Evolutionary conservation across 2,113 vertebrate species (phyloP), one percentile per base, ranked within the genome.

Genomic region (Lophochroa leadbeateri): DNA sequence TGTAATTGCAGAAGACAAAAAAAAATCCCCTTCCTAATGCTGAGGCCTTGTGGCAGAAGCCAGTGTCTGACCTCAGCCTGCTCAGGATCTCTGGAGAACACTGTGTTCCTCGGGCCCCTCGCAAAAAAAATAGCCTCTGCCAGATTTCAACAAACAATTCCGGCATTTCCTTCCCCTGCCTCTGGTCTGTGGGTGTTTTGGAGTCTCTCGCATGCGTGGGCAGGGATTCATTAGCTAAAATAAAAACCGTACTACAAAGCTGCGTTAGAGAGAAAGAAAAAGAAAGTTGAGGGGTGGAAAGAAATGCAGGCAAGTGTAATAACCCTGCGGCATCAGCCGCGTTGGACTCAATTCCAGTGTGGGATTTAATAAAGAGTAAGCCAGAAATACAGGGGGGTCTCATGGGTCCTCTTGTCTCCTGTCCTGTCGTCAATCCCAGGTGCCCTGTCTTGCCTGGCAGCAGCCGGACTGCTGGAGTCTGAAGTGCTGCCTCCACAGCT

Each of bases 171-270:
- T 97, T 97, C 95, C 94, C 90, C 90, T 96, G 96, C 95, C 91
- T 94, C 92, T 96, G 91, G 88, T 95, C 89, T 76, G 94, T 95
- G 96, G 92, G 96, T 97, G 94, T 96, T 96, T 97, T 97, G 95
- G 96, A 95, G 93, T 89, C 91, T 95, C 92, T 96, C 23, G 5
- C 35, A 13, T 96, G 92, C 96, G 94, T 95, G 93, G 96, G 96
- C 92, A 95, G 97, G 94, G 94, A 95, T 93, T 97, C 95, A 96
- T 97, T 96, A 96, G 96, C 96, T 95, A 96, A 93, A 96, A 97
- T 93, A 96, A 96, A 97, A 92, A 89, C 70, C 19, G 18, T 85
- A 94, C 88, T 92, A 92, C 89, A 78, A 87, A 92, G 85, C 82
- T 80, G 81, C 31, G 2, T 61, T 17, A 31, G 44, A 78, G 76